Evolutionary conservation across 2,113 vertebrate species (phyloP).

Genomic region (Forbesichthys papilliferus): DNA sequence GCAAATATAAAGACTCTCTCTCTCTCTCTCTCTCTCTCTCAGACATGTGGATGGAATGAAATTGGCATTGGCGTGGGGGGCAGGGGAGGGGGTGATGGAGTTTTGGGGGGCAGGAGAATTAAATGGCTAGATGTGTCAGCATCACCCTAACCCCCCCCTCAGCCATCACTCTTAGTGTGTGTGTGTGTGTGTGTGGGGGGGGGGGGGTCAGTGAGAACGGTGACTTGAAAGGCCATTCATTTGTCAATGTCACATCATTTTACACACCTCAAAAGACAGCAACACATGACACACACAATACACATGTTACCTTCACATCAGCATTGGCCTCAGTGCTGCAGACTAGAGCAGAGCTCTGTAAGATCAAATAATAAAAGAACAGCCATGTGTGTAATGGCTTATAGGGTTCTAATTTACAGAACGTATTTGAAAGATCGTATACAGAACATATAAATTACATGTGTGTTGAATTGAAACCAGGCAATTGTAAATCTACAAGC

Average conservation of each 20-base stretch:
- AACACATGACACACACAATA: slow-evolving; percentile 1
- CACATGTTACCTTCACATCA: neutral
- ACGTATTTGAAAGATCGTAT: no score
- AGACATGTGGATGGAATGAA: slow-evolving; percentile 5
- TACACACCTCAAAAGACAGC: neutral
- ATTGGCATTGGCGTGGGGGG: slow-evolving; percentile 25
- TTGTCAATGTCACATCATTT: slow-evolving; percentile 49
- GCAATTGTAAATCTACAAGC: no score
- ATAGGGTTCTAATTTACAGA: no score
- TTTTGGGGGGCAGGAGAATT: slow-evolving; percentile 41
- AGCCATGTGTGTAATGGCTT: no score
- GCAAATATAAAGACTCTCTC: neutral
- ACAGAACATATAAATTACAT: neutral
- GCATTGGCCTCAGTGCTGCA: no score
- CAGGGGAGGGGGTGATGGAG: slow-evolving; percentile 22
- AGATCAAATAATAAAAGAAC: no score
- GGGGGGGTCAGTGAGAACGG: slow-evolving; percentile 33
- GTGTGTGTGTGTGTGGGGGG: slow-evolving; percentile 13
- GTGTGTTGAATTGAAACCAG: neutral
- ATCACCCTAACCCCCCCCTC: slow-evolving; percentile 18
- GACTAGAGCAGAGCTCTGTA: no score
- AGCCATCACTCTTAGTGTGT: neutral
- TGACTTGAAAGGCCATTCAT: slow-evolving; percentile 49
- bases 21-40: neutral
- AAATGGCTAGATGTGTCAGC: slow-evolving; percentile 62